Base-by-base conservation (phyloP, 2,113 vertebrate genomes). In the Kobus ellipsiprymnus region DNA sequence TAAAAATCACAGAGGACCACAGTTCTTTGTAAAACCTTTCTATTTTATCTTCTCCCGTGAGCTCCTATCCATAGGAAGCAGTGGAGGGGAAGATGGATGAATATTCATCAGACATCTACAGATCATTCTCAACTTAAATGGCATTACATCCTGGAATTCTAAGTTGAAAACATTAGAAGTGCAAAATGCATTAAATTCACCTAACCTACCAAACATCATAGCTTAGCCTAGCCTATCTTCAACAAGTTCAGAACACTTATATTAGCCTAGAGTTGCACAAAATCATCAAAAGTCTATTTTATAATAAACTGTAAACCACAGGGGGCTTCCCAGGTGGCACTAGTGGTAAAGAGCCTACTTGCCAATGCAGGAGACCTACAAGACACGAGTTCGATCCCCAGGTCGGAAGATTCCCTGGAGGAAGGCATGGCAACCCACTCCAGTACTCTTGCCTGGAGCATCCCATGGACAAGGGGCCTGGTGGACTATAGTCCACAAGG, bases 351-450 rank as follows among this genome's bases (percentile, higher is more conserved):
- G 33, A 67, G 17, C n/a, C 19, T 25, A 6, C n/a, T 71, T 40
- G 67, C 36, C 36, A 25, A 13, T 1, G 5, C 67, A 74, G 33
- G 33, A 67, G 67, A 74, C n/a, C 10, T 74, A 74, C 5, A 40
- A 40, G 67, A 74, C 2, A 0, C 1, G 10, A 36, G 67, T 21
- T 74, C 11, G 0, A 40, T 3, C n/a, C 19, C n/a, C 40, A n/a
- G 19, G 67, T 74, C 5, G 1, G 67, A 74, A 74, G 67, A 74
- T 40, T 13, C n/a, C 19, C 67, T 74, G 67, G 67, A 74, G n/a
- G n/a, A 74, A 74, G 67, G n/a, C 67, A 74, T 25, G 67, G n/a
- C n/a, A 40, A 40, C n/a, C n/a, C 67, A 40, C 5, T 74, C n/a
- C 36, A 40, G 19, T 74, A 74, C 12, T 40, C n/a, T 40, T 74